Base-by-base conservation (phyloP, 2,797 vertebrate species). In the Vultur gryphus region DNA sequence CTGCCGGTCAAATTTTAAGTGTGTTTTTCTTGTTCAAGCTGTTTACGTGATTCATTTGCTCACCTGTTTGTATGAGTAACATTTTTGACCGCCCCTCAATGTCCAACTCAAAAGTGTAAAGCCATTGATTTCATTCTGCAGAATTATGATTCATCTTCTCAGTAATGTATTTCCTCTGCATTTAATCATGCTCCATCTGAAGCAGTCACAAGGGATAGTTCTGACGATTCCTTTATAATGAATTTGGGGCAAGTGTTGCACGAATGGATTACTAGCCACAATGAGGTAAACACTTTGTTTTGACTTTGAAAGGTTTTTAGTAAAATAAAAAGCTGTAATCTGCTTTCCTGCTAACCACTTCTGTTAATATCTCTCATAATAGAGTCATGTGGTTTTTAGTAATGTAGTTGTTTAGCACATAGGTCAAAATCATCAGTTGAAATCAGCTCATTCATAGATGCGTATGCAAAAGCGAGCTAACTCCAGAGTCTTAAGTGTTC, bases 111-210 rank as follows among this genome's bases (percentile, higher is more conserved):
- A 83, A 97, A 96, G 91, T 87, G 93, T 95, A 96, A 97, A 97
- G 67, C 92, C 91, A 94, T 86, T 95, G 87, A 91, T 97, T 97
- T 96, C 11, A 5, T 95, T 96, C 83, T 94, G 82, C 83, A 94
- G 89, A 82, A 89, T 96, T 92, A 84, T 96, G 95, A 97, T 96
- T 97, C 94, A 96, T 96, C 78, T 76, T 95, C 93, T 79, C 73
- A 87, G 57, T 95, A 95, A 95, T 90, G 76, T 90, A 85, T 94
- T 96, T 97, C 86, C 94, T 87, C 94, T 92, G 82, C 69, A 77
- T 95, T 96, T 96, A 97, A 96, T 95, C 87, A 93, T 91, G 80
- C 55, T 96, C 57, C 91, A 87, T 97, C 89, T 89, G 71, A 97
- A 95, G 83, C 86, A 94, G 94, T 96, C 94, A 87, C 83, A 86